Conservation (phyloP, 1,140 invertebrate genomes). For the Orchestia grillus region DNA sequence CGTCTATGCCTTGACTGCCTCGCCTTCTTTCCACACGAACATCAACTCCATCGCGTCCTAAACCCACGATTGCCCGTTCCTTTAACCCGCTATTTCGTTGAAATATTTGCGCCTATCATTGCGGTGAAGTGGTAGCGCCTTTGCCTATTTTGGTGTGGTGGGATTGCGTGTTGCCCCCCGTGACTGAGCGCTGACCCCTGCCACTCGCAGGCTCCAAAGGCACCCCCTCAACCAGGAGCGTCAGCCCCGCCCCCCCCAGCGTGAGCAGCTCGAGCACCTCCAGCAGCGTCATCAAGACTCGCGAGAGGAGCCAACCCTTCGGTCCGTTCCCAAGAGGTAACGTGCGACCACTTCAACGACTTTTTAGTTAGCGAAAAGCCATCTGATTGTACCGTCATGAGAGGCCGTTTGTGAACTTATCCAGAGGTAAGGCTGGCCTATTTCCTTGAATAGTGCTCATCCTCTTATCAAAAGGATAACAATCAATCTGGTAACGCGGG, state of each 20-base stretch:
- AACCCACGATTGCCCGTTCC: too few relatives aligned
- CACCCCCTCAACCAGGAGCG: slow-evolving; percentile 62
- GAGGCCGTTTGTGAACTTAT: too few relatives aligned
- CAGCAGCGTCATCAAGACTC: slow-evolving; percentile 69
- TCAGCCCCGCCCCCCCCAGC: slow-evolving; percentile 62
- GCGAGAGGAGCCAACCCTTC: slow-evolving; percentile 76
- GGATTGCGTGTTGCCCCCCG: background rate
- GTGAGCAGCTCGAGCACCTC: slow-evolving; percentile 29
- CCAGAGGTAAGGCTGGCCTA: too few relatives aligned
- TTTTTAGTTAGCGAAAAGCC: background rate
- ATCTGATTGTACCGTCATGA: too few relatives aligned
- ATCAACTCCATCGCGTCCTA: too few relatives aligned
- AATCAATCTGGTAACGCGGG: too few relatives aligned
- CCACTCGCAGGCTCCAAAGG: slow-evolving; percentile 19
- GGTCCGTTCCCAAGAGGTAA: slow-evolving; percentile 71
- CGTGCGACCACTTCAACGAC: background rate
- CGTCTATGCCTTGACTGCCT: background rate
- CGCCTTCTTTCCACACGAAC: too few relatives aligned
- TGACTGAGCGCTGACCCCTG: background rate
- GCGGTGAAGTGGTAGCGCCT: background rate
- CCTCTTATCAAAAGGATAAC: too few relatives aligned
- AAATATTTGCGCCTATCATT: background rate
- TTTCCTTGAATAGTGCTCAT: too few relatives aligned
- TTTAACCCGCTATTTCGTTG: too few relatives aligned
- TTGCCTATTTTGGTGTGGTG: background rate